These are phyloP conservation scores for Zosterops hypoxanthus DNA, from an alignment of 2,113 vertebrate species.

Conservation along the genomic window DNA sequence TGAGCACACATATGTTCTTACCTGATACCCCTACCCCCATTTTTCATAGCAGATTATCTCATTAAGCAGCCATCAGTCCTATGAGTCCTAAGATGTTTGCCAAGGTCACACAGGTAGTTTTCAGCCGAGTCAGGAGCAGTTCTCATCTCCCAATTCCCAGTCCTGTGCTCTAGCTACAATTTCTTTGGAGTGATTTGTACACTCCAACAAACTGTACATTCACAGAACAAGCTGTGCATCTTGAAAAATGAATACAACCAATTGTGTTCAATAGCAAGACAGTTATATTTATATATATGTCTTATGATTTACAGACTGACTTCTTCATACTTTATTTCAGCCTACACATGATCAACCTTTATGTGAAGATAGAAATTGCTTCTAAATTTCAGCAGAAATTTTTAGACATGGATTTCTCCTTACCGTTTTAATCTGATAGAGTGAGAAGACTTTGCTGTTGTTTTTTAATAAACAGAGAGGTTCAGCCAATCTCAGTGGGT, in stretches of 20 bases:
- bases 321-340: background rate
- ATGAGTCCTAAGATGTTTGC: background rate
- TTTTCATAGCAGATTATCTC: conserved; percentile 11
- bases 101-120: conserved; percentile 49
- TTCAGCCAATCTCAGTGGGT: background rate
- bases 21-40: background rate
- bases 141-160: conserved; percentile 32
- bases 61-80: conserved; percentile 32
- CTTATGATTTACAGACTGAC: background rate
- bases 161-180: background rate
- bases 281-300: background rate
- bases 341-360: background rate
- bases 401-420: background rate
- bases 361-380: background rate
- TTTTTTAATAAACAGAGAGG: background rate
- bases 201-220: background rate
- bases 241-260: background rate
- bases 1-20: background rate
- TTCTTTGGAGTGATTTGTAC: background rate
- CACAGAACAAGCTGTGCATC: background rate
- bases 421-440: background rate
- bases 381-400: background rate
- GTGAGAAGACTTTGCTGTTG: background rate
- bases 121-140: conserved; percentile 14
- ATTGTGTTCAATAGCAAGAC: background rate